Percentiles rank a stretch among this genome's conserved stretches.
Conservation (phyloP, 1,140 invertebrate genomes). For the Anastatus disparis region DNA sequence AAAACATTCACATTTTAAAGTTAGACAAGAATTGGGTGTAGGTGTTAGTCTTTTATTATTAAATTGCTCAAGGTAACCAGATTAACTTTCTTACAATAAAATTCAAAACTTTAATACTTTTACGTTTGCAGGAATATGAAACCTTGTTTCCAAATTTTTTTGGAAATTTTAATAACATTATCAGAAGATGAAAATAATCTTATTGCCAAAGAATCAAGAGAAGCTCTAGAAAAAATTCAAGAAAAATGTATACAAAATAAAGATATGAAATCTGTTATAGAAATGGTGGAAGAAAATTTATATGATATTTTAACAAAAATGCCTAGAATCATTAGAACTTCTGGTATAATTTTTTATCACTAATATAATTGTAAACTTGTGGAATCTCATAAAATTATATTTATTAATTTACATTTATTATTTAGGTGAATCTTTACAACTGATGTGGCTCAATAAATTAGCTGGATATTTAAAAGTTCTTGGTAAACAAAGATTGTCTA, state of each 20-base stretch:
- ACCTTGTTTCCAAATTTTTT: constrained; percentile 65
- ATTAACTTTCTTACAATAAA: constrained; percentile 41
- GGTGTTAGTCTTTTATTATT: constrained; percentile 66
- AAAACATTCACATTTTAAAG: constrained; percentile 68
- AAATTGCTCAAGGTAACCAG: constrained; percentile 68
- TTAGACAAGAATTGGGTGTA: constrained; percentile 68
- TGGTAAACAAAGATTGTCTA: constrained; percentile 65
- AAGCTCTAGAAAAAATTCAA: constrained; percentile 60
- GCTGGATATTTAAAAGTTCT: constrained; percentile 72
- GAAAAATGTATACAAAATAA: constrained; percentile 51
- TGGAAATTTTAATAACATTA: constrained; percentile 71
- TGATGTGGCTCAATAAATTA: constrained; percentile 69
- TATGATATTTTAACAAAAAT: constrained; percentile 67
- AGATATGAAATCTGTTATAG: constrained; percentile 60
- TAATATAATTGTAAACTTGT: background rate
- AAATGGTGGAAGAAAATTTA: constrained; percentile 71
- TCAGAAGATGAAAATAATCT: constrained; percentile 69
- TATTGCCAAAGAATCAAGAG: constrained; percentile 60
- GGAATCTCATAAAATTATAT: constrained; percentile 5
- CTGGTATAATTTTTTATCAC: constrained; percentile 61
- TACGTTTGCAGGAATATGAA: constrained; percentile 68
- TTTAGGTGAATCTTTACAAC: constrained; percentile 70
- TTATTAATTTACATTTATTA: constrained; percentile 37
- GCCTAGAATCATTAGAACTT: constrained; percentile 71
- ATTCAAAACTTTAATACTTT: constrained; percentile 4